A percentile compares a stretch with the other conserved stretches of the same genome.
These are phyloP conservation scores for Struthio camelus DNA, from an alignment of 2,113 vertebrate species.

Conservation along the genomic window DNA sequence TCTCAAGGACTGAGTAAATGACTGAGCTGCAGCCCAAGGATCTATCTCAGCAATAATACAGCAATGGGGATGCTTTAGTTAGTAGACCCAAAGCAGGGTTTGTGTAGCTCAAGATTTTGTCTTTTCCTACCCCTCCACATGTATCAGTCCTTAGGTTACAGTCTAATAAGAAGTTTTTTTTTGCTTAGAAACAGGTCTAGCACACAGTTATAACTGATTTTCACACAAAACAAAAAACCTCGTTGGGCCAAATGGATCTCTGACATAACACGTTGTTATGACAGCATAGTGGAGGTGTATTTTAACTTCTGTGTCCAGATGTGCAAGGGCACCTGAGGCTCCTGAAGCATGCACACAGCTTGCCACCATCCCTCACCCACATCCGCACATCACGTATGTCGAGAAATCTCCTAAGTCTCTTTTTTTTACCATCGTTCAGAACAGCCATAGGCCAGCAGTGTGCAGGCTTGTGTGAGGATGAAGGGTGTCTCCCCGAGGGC, in stretches of 20 bases:
- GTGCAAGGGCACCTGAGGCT: neutral
- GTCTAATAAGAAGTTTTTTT: neutral
- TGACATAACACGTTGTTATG: fast-evolving
- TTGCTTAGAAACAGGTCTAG: neutral
- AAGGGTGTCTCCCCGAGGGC: neutral
- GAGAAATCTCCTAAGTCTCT: fast-evolving
- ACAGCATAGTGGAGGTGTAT: neutral
- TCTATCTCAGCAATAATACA: neutral
- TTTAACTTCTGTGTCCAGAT: neutral
- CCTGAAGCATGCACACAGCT: fast-evolving
- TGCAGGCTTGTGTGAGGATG: neutral
- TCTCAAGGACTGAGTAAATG: constrained; percentile 35
- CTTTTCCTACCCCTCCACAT: neutral
- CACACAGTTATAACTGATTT: neutral
- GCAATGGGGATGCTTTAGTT: neutral
- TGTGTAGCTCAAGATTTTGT: neutral
- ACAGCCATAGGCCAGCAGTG: neutral
- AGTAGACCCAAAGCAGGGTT: neutral
- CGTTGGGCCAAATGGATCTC: neutral
- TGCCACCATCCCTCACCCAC: fast-evolving
- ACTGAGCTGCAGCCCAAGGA: constrained; percentile 18
- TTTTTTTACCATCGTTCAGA: neutral
- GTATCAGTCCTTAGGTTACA: neutral
- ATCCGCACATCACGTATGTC: fast-evolving
- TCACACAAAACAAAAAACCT: neutral